Evolutionary conservation across 1,140 invertebrate species (phyloP).

Genomic region (Trichomalopsis sarcophagae): DNA sequence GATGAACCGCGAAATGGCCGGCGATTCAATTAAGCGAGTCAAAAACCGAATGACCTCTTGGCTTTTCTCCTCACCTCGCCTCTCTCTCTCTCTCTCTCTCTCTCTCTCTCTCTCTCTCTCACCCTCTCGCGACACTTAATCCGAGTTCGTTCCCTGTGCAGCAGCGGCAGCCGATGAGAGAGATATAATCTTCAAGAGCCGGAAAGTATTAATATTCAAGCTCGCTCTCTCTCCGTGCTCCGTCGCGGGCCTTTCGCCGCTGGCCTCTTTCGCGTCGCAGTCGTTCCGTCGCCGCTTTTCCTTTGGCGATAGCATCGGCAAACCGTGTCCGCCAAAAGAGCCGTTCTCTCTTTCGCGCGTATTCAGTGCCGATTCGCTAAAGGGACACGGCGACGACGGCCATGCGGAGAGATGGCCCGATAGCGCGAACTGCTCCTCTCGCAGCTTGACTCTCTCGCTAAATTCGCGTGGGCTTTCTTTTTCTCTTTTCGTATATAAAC

Average conservation of each 20-base stretch:
- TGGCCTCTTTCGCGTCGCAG: neutral
- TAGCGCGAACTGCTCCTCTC: no score
- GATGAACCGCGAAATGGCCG: constrained; percentile 30
- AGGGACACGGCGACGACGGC: neutral
- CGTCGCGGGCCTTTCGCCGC: neutral
- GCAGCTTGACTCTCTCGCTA: no score
- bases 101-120: no score
- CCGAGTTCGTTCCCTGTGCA: constrained; percentile 9
- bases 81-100: neutral
- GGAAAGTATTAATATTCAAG: constrained; percentile 50
- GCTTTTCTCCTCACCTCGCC: neutral
- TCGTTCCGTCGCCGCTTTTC: constrained; percentile 24
- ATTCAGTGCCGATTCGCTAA: constrained; percentile 10
- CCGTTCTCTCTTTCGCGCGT: neutral
- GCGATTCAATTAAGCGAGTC: constrained; percentile 43
- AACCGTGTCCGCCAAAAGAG: constrained; percentile 35
- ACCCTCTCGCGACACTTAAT: constrained; percentile 39
- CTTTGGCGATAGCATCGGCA: constrained; percentile 46
- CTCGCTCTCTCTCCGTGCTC: constrained; percentile 26
- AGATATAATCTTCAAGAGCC: constrained; percentile 44
- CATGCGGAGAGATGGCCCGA: neutral
- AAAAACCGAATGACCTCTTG: constrained; percentile 32
- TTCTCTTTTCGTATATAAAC: constrained; percentile 4
- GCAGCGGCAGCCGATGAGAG: constrained; percentile 12
- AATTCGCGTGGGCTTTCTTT: no score